Conservation (phyloP, 2,888 invertebrate genomes). For the Ametastegia equiseti region DNA sequence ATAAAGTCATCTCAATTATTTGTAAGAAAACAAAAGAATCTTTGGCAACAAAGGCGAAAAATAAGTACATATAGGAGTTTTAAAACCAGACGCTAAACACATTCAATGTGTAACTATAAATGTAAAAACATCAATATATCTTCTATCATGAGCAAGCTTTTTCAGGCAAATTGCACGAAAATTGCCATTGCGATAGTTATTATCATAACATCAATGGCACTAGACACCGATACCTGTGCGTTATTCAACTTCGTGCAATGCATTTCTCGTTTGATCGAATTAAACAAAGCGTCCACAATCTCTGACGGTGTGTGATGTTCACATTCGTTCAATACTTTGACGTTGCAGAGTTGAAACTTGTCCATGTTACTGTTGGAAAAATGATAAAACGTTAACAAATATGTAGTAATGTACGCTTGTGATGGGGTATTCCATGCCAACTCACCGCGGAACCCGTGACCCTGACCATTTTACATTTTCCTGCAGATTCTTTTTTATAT, state of each 20-base stretch:
- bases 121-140: no score
- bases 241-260: constrained; percentile 77
- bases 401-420: no score
- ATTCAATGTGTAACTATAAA: no score
- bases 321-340: constrained; percentile 82
- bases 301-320: constrained; percentile 87
- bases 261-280: constrained; percentile 83
- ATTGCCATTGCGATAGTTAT: not conserved
- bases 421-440: no score
- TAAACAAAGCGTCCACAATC: constrained; percentile 86
- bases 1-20: not conserved
- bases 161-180: not conserved
- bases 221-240: not conserved
- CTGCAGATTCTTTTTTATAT: no score
- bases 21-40: not conserved
- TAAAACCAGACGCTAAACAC: not conserved
- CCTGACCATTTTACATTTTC: no score
- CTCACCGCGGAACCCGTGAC: no score
- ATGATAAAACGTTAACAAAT: not conserved
- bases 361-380: constrained; percentile 76
- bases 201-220: not conserved
- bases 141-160: no score
- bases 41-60: not conserved
- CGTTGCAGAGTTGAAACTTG: constrained; percentile 79
- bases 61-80: not conserved